Evolutionary conservation across 2,888 invertebrate genomes (phyloP), one percentile per base, ranked within the genome.

Genomic region (Erebia ligea): DNA sequence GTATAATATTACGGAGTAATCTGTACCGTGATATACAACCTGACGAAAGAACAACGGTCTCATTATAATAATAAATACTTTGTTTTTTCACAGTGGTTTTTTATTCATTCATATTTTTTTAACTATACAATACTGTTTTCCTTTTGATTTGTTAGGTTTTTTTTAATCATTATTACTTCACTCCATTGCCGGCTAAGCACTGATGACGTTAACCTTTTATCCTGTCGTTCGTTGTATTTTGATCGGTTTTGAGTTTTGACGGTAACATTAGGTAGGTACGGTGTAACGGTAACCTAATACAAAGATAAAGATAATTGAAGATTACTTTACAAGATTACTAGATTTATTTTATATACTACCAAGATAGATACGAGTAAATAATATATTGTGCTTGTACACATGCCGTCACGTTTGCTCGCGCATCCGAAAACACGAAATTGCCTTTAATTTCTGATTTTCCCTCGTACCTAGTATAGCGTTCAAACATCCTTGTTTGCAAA

Each of bases 21-120:
- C 67, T 67, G 58, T 58, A 58, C n/a, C 58, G 48, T 61, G 61
- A 70, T 66, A 56, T 56, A 61, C 65, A 66, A 66, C 54, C 66
- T 64, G 66, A 70, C 69, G 66, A 61, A 70, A 54, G 65, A 66
- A 61, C 50, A 65, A 66, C 65, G 40, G 42, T 70, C 61, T 54
- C 69, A 70, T 70, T 70, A 61, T 66, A 54, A 34, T 34, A 34
- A 34, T 70, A 64, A 69, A 65, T 48, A 50, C 58, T n/a, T 58
- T 58, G 58, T 48, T 67, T 45, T 58, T 67, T 15, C 45, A 19
- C 11, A 8, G 9, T 48, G 19, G 19, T 21, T 62, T 11, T 25
- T 45, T 62, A 45, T 21, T 48, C 48, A 62, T 21, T 21, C 61
- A 15, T 2, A 15, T 11, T 42, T 59, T n/a, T 17, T 17, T 54